Evolutionary conservation across 2,113 vertebrate genomes (phyloP).

Genomic region (Nettapus auritus): DNA sequence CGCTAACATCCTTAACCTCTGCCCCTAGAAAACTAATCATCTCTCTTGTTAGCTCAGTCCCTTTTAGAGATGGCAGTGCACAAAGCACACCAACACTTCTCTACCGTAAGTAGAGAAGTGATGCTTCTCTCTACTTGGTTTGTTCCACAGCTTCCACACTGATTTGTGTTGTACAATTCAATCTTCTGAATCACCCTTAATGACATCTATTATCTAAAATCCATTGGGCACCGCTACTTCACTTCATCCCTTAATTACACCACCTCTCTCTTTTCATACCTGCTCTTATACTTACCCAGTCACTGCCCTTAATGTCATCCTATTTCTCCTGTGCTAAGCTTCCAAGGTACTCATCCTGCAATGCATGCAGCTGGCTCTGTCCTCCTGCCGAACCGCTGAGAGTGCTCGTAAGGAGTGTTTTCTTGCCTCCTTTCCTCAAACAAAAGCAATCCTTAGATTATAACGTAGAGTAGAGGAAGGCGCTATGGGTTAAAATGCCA

Average conservation of each 20-base stretch:
- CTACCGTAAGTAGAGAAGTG: slow-evolving; percentile 22
- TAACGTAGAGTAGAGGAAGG: slow-evolving; percentile 13
- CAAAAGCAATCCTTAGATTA: slow-evolving; percentile 59
- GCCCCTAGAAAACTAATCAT: slow-evolving; percentile 69
- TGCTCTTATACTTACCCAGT: slow-evolving; percentile 58
- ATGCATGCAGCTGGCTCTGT: slow-evolving; percentile 3
- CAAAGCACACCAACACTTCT: slow-evolving; percentile 66
- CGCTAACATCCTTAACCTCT: slow-evolving; percentile 69
- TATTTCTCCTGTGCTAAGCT: slow-evolving; percentile 68
- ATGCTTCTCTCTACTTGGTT: slow-evolving; percentile 61
- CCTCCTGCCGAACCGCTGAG: slow-evolving; percentile 12
- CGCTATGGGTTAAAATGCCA: not conserved
- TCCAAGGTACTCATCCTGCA: slow-evolving; percentile 55
- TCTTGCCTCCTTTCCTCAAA: slow-evolving; percentile 60
- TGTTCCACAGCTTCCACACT: slow-evolving; percentile 65
- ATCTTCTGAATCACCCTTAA: slow-evolving; percentile 73
- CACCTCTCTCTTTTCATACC: slow-evolving; percentile 68
- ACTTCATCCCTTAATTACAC: slow-evolving; percentile 64
- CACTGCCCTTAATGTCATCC: slow-evolving; percentile 69
- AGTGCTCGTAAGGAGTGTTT: slow-evolving; percentile 57
- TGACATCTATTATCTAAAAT: slow-evolving; percentile 75
- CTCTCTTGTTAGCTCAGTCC: slow-evolving; percentile 65
- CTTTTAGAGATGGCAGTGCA: slow-evolving; percentile 57
- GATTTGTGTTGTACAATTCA: slow-evolving; percentile 70
- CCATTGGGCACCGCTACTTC: slow-evolving; percentile 67